Conservation (phyloP, 2,113 vertebrate genomes). For the Hyperopisus bebe region DNA sequence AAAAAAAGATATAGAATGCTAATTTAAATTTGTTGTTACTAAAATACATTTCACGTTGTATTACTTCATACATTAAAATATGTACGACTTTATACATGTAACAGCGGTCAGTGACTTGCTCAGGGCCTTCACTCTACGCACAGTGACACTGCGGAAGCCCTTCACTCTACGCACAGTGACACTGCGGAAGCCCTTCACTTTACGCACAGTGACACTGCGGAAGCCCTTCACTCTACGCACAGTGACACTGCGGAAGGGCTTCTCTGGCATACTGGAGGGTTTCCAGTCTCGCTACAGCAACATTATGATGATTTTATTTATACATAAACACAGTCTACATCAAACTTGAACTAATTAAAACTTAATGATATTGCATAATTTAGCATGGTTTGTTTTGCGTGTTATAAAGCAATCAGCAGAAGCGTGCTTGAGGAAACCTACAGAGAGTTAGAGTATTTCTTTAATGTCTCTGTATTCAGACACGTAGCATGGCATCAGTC, state of each 20-base stretch:
- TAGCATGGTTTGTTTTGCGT: background rate
- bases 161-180: no score
- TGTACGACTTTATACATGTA: background rate
- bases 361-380: background rate
- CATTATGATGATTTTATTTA: background rate
- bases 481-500: background rate
- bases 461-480: background rate
- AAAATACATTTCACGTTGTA: background rate
- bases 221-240: background rate
- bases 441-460: background rate
- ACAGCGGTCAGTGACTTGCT: background rate
- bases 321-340: background rate
- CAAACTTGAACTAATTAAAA: background rate
- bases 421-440: background rate
- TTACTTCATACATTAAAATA: background rate
- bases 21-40: background rate
- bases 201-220: no score
- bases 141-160: no score
- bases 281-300: background rate
- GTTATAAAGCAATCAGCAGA: background rate
- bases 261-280: background rate
- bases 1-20: background rate
- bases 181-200: no score
- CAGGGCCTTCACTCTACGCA: background rate
- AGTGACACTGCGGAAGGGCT: background rate